Evolutionary conservation across 1,140 invertebrate species (phyloP), one percentile per base, ranked within the genome.

Genomic region (Phthorimaea operculella): DNA sequence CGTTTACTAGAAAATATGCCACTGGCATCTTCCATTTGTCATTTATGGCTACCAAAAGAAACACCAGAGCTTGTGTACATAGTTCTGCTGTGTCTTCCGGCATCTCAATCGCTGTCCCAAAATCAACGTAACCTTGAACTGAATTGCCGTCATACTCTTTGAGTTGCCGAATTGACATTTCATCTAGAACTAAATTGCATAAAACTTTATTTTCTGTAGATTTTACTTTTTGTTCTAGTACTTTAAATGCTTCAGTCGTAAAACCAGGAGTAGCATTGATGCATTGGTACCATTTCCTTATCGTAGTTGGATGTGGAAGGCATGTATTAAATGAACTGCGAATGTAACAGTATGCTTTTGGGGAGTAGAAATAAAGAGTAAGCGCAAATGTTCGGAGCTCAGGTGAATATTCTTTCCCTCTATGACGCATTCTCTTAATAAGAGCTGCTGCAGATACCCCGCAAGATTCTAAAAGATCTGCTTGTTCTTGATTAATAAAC

Each of bases 41-140:
- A 51, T 70, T 76, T 10, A 77, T 18, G 18, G 54, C 57, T 17
- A 69, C 67, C 16, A 74, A 15, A 33, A 76, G 52, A 49, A 76
- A 71, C 6, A 79, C 70, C 17, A 74, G 62, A 21, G 62, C 64
- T 54, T 78, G 59, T 57, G 60, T 73, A 33, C 74, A 69, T 21
- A 53, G 36, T 4, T 18, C 52, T 1, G 51, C 55, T 1, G 44
- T 10, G 6, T 28, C 21, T 28, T 6, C 21, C 21, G 21, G 21
- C 6, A 28, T 28, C 2, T 28, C 21, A 28, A 6, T 28, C 6
- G 2, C 21, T 14, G 33, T 49, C 11, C 52, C 45, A 34, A 57
- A 54, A 52, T 54, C 33, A 33, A 55, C 54, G 9, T 15, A 15
- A 3, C 51, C 50, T 0, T 52, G 15, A 9, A 52, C 52, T 10